phyloP scores from a whole-genome alignment of 2,113 vertebrate species.

The Dolichotis patagonum region DNA sequence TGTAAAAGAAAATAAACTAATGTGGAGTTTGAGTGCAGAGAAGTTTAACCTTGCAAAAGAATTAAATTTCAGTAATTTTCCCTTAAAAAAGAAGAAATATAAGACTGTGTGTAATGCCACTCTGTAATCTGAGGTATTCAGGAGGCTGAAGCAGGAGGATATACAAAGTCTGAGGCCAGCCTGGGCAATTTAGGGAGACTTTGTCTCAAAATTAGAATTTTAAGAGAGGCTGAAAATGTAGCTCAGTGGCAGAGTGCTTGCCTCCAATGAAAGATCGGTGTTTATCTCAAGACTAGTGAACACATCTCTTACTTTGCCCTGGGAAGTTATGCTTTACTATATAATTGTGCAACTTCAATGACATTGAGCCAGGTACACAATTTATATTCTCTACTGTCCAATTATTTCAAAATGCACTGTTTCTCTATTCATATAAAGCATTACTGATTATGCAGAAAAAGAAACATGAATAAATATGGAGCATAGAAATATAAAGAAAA shows the following conservation, averaged over 20 bases:
- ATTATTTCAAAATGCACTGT: conserved; percentile 5
- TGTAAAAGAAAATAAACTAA: background rate
- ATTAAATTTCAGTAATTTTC: background rate
- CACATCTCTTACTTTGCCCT: background rate
- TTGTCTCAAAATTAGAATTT: background rate
- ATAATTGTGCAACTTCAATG: background rate
- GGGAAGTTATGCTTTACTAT: background rate
- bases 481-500: background rate
- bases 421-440: background rate
- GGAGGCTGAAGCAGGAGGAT: background rate
- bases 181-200: too few relatives aligned
- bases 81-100: background rate
- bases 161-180: background rate
- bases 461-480: background rate
- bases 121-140: background rate
- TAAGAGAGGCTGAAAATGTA: background rate
- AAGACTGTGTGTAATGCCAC: background rate
- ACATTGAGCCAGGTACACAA: background rate
- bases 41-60: background rate
- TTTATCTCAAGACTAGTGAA: background rate
- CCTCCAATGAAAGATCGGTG: background rate
- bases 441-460: background rate
- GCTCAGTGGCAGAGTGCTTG: background rate
- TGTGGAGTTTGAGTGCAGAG: background rate
- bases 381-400: background rate